phyloP scores from a whole-genome alignment of 2,113 vertebrate genomes.

The Alethe diademata region DNA sequence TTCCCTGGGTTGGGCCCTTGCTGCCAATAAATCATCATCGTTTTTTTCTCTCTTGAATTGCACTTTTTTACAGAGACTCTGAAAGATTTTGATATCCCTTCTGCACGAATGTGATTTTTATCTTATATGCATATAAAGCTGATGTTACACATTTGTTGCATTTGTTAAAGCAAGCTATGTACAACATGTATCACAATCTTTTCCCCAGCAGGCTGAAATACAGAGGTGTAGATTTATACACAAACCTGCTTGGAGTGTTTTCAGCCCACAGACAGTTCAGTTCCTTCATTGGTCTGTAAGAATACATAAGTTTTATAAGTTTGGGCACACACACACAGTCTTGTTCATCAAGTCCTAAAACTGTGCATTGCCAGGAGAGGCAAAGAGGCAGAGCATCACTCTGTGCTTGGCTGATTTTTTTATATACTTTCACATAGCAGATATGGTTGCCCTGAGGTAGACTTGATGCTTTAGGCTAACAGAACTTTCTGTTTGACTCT shows the following conservation, averaged over 20 bases:
- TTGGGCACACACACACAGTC: neutral
- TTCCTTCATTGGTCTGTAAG: neutral
- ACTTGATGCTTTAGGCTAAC: neutral
- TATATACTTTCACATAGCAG: neutral
- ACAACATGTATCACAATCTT: fast-evolving
- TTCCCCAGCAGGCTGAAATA: neutral
- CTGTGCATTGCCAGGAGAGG: neutral
- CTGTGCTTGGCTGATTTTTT: neutral
- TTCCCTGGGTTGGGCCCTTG: fast-evolving
- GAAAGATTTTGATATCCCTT: neutral
- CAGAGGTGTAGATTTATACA: neutral
- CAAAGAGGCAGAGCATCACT: neutral
- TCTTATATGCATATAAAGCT: fast-evolving
- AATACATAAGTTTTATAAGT: neutral
- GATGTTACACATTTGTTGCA: too few species aligned
- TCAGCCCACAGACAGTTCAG: neutral
- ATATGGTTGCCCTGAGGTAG: neutral
- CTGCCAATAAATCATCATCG: neutral
- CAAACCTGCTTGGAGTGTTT: fast-evolving
- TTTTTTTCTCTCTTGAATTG: neutral
- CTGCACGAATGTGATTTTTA: fast-evolving
- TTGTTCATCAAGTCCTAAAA: neutral
- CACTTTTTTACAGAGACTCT: neutral
- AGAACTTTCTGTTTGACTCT: neutral
- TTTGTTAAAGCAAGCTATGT: fast-evolving